A percentile compares a stretch with the other conserved stretches of the same genome.
Conservation (phyloP, 35 echinoderm and acorn worm species). For the Acanthaster planci region DNA sequence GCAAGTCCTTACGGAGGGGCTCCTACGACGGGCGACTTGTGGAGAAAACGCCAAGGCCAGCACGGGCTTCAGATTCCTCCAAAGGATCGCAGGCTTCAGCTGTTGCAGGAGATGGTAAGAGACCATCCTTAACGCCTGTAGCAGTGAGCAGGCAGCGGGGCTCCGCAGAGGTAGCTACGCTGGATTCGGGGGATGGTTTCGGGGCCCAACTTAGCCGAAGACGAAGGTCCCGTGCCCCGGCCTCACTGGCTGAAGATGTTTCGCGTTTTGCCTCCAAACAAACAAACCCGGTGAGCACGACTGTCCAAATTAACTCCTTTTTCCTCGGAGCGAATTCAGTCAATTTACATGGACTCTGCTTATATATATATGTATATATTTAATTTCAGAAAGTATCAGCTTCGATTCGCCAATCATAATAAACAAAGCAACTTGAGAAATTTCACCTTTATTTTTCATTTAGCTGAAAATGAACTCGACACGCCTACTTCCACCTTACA, state of each 20-base stretch:
- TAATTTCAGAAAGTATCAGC: too few relatives aligned
- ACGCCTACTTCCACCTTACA: too few relatives aligned
- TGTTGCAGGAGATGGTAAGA: background rate
- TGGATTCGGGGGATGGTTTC: background rate
- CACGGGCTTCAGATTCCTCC: background rate
- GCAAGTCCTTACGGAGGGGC: background rate
- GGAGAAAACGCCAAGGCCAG: background rate
- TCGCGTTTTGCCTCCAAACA: background rate
- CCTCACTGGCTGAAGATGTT: background rate
- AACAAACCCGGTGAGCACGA: background rate
- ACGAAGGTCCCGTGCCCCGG: background rate
- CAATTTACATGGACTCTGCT: too few relatives aligned
- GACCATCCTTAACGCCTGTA: too few relatives aligned
- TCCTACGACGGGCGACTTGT: background rate
- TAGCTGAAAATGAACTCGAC: too few relatives aligned
- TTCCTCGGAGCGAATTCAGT: too few relatives aligned
- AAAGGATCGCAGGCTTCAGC: too few relatives aligned
- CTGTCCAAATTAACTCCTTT: too few relatives aligned
- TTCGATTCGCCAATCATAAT: too few relatives aligned
- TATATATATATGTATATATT: too few relatives aligned
- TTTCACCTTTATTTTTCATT: too few relatives aligned
- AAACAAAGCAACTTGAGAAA: too few relatives aligned
- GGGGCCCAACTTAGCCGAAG: background rate
- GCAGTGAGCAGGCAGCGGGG: background rate
- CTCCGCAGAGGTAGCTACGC: background rate